Evolutionary conservation across 2,888 invertebrate genomes (phyloP).

Genomic region (Drosophila trichaetosa): DNA sequence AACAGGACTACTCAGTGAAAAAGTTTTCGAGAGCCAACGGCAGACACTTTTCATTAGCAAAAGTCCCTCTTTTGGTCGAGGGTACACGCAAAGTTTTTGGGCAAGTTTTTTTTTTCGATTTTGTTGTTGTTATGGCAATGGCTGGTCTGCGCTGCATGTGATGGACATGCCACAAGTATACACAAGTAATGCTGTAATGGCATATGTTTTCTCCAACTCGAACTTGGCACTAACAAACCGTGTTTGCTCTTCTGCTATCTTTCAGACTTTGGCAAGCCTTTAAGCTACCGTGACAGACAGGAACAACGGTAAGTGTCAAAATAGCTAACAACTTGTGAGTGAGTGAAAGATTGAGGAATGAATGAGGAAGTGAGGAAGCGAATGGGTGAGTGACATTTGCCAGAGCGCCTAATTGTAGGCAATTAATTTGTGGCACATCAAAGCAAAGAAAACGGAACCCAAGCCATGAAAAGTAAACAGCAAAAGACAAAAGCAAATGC

Average conservation of each 20-base stretch:
- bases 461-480: constrained; percentile 55
- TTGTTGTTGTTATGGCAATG: constrained; percentile 10
- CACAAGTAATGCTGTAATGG: constrained; percentile 69
- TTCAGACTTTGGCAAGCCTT: constrained; percentile 61
- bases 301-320: constrained; percentile 73
- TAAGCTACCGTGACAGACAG: constrained; percentile 60
- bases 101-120: constrained; percentile 27
- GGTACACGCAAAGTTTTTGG: constrained; percentile 67
- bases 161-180: constrained; percentile 71
- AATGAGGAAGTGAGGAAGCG: neutral
- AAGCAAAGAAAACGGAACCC: constrained; percentile 62
- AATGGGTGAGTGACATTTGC: constrained; percentile 70
- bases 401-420: constrained; percentile 79
- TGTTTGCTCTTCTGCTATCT: constrained; percentile 38
- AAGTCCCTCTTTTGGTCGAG: constrained; percentile 48
- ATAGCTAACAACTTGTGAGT: constrained; percentile 10
- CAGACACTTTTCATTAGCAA: constrained; percentile 77
- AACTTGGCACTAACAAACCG: constrained; percentile 70
- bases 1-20: constrained; percentile 56
- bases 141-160: constrained; percentile 46
- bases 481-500: constrained; percentile 75
- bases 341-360: neutral
- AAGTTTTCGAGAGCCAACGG: constrained; percentile 65
- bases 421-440: constrained; percentile 83
- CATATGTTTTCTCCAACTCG: constrained; percentile 65